Conservation (phyloP, 92 coral and sea anemone genomes). For the Hydrozoanthus gracilis region DNA sequence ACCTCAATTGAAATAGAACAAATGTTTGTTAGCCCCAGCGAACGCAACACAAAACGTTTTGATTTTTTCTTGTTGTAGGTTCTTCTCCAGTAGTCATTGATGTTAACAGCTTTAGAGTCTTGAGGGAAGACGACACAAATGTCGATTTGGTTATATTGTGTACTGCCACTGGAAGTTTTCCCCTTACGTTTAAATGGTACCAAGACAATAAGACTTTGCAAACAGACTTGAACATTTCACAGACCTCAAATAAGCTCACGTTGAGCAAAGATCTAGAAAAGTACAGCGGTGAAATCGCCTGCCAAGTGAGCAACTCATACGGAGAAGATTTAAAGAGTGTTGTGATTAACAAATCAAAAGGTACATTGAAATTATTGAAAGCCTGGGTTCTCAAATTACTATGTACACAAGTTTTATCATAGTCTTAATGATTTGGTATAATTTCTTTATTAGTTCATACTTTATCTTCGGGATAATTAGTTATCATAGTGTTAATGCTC, state of each 20-base stretch:
- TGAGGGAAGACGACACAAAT: not conserved
- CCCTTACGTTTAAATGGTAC: slow-evolving; percentile 20
- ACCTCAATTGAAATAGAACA: no score
- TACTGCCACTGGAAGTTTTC: slow-evolving; percentile 9
- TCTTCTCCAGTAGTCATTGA: slow-evolving; percentile 8
- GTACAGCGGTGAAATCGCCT: not conserved
- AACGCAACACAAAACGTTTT: not conserved
- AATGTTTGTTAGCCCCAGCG: no score
- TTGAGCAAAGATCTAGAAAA: not conserved
- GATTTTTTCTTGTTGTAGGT: not conserved
- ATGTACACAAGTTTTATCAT: not conserved
- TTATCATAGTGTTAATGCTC: no score
- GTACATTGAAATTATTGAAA: not conserved
- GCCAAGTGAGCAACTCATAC: not conserved
- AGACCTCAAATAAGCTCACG: not conserved
- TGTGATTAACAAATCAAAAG: not conserved
- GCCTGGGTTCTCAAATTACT: no score
- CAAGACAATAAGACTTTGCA: not conserved
- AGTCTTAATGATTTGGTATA: no score
- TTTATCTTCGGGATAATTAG: no score
- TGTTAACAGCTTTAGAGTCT: slow-evolving; percentile 1
- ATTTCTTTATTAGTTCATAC: no score
- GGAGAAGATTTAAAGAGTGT: not conserved
- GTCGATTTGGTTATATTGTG: slow-evolving; percentile 21
- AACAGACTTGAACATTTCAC: not conserved